Conservation (phyloP, 2,888 invertebrate species). For the Nipponacmea schrenckii region DNA sequence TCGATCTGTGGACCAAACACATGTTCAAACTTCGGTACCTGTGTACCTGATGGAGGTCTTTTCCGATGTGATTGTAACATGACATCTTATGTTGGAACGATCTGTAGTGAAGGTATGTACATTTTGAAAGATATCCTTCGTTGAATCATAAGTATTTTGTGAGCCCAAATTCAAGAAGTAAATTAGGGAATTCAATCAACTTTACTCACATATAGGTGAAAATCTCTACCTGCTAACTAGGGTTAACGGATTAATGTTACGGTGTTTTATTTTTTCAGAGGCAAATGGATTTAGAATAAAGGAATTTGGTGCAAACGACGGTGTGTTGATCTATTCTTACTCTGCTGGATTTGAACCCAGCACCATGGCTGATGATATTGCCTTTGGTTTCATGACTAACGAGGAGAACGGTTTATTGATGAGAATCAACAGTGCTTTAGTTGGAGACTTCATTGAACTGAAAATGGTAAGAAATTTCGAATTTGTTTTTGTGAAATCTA, state of each 20-base stretch:
- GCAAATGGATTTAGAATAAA: conserved; percentile 25
- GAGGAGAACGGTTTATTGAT: conserved; percentile 56
- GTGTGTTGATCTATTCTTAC: conserved; percentile 53
- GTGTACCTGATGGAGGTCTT: conserved; percentile 35
- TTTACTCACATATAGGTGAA: no score
- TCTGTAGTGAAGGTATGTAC: conserved; percentile 56
- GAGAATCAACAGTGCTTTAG: conserved; percentile 47
- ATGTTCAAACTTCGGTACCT: conserved; percentile 52
- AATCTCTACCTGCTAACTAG: no score
- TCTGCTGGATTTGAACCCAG: conserved; percentile 16
- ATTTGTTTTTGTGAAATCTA: not conserved
- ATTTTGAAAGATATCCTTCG: not conserved
- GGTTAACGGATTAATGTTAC: no score
- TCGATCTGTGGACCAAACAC: conserved; percentile 36
- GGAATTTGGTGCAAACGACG: conserved; percentile 35
- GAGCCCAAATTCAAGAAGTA: no score
- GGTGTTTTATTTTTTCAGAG: conserved; percentile 16
- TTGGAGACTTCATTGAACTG: conserved; percentile 59
- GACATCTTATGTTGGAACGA: conserved; percentile 53
- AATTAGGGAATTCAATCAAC: no score
- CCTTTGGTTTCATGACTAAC: conserved; percentile 66
- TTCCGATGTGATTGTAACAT: conserved; percentile 60
- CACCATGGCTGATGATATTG: conserved; percentile 51
- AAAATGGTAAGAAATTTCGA: conserved; percentile 51
- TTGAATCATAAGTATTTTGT: no score